phyloP scores from a whole-genome alignment of 37 sponge, comb jelly and placozoan genomes.

The Diacarnus erythraeanus region DNA sequence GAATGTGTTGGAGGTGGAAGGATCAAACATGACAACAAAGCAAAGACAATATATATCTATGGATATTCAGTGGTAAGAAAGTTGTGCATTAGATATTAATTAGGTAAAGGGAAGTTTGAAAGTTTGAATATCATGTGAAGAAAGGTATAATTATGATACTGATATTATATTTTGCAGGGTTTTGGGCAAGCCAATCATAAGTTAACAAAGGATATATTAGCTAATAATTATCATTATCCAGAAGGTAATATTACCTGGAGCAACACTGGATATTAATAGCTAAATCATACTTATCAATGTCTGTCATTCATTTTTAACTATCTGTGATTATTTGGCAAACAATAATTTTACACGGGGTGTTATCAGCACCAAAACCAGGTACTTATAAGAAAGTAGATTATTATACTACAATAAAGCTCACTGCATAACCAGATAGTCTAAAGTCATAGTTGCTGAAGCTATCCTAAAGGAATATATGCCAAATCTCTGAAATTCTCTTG shows the following conservation, averaged over 20 bases:
- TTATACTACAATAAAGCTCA: no score
- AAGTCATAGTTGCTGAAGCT: no score
- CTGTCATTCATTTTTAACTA: no score
- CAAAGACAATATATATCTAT: constrained; percentile 67
- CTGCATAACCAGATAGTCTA: no score
- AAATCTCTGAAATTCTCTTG: no score
- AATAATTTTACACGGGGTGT: no score
- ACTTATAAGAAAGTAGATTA: no score
- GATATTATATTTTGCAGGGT: constrained; percentile 21
- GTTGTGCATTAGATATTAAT: background rate
- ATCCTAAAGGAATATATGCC: no score
- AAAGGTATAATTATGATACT: background rate
- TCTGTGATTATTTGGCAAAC: no score
- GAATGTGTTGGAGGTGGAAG: constrained; percentile 88
- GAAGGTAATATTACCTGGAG: constrained; percentile 51
- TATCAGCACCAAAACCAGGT: no score
- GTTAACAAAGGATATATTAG: constrained; percentile 22
- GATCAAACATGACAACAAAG: constrained; percentile 45
- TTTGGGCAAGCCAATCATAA: constrained; percentile 72
- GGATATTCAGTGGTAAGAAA: constrained; percentile 84
- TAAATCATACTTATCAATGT: no score
- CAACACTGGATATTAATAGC: constrained; percentile 56
- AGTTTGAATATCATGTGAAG: background rate
- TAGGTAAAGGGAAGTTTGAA: background rate
- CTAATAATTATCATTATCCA: constrained; percentile 46